phyloP scores from a whole-genome alignment of 2,888 invertebrate genomes.

The Catocala nupta region DNA sequence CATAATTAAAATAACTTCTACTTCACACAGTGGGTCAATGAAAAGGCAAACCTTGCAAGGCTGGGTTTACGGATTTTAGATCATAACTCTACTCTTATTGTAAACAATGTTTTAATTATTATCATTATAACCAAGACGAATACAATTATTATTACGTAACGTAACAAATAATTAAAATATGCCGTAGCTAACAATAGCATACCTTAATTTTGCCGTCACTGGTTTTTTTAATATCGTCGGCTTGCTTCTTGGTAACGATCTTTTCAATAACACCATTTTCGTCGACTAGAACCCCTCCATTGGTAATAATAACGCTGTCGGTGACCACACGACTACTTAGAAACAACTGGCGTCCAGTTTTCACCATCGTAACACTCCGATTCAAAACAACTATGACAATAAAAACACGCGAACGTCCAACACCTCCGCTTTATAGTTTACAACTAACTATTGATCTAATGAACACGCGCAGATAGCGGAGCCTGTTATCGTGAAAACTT shows the following conservation, averaged over 20 bases:
- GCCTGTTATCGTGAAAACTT: conserved; percentile 41
- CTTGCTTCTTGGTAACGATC: conserved; percentile 81
- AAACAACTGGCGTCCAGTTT: conserved; percentile 73
- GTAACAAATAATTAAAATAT: too few species aligned
- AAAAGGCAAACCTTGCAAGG: conserved; percentile 10
- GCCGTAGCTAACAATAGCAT: conserved; percentile 30
- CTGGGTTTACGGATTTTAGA: neutral
- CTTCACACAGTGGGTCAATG: conserved; percentile 5
- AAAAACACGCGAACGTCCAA: conserved; percentile 50
- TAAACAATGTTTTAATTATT: conserved; percentile 6
- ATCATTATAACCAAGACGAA: neutral
- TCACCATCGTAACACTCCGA: conserved; percentile 58
- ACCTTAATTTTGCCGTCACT: conserved; percentile 85
- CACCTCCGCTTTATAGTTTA: conserved; percentile 45
- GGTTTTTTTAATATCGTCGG: conserved; percentile 78
- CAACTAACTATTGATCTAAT: conserved; percentile 55
- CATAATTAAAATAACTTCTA: neutral
- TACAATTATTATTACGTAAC: too few species aligned
- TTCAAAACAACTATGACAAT: conserved; percentile 29
- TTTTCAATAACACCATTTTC: conserved; percentile 87
- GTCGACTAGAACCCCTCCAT: conserved; percentile 88
- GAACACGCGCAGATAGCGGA: conserved; percentile 34
- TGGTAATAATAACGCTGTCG: conserved; percentile 76
- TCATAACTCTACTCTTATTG: neutral
- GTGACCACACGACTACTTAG: conserved; percentile 84